Evolutionary conservation across 2,888 invertebrate species (phyloP), one percentile per base, ranked within the genome.

Genomic region (Sacculina carcini): DNA sequence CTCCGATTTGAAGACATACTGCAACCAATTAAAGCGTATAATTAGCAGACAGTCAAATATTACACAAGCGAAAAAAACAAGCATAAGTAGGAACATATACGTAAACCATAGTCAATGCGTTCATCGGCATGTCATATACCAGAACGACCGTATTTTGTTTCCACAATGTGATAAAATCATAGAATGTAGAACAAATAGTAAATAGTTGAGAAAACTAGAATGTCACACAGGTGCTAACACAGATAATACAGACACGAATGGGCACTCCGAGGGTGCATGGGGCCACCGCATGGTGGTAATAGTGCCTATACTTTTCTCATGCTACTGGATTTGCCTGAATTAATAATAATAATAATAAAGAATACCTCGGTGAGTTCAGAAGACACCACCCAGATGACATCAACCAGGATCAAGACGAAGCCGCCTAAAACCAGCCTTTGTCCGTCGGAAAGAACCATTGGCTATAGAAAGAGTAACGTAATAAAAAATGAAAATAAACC

Each of bases 331-430:
- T n/a, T 7, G 7, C 5, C 12, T 34, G 12, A n/a, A 3, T 34
- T 12, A 4, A 34, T 34, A 12, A 34, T 34, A 12, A 7, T n/a
- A 7, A 4, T n/a, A n/a, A 12, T 50, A 16, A 14, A 32, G 57
- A 62, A 66, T 69, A 92, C 92, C 77, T 87, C 83, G 54, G 89
- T 87, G 55, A 94, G 70, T 70, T 94, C 90, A 36, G 87, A 84
- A 48, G 90, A 92, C 51, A 83, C 78, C 51, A 94, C 92, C 92
- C 94, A 94, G 61, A 96, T 78, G 53, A 92, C 71, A 69, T 92
- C 89, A 58, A 94, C 92, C 61, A 92, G 68, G 58, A 94, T 67
- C 56, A 96, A 71, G 59, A 94, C 73, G 61, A 84, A 73, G 58
- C 87, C 71, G 60, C 94, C 96, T 61, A 90, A 71, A 55, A 82